phyloP scores from a whole-genome alignment of 2,888 invertebrate genomes.

The Eugnorisma glareosa region DNA sequence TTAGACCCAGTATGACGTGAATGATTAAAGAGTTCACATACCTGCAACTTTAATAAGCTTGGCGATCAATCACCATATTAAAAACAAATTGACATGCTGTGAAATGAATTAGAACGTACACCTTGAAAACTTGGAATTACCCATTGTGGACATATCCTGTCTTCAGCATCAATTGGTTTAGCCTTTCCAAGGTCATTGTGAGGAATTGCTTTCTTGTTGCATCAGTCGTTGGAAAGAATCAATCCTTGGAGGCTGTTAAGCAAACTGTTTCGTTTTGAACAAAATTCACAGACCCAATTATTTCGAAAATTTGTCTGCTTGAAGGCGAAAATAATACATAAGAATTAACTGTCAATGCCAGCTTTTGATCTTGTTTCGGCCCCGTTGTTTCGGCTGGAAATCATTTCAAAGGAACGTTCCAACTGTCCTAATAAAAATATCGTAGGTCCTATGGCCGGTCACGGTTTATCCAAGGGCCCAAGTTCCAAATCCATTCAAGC shows the following conservation, averaged over 20 bases:
- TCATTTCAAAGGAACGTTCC: neutral
- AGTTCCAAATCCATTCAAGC: neutral
- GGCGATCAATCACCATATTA: conserved; percentile 31
- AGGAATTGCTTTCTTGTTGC: neutral
- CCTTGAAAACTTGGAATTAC: conserved; percentile 42
- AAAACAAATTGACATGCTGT: conserved; percentile 12
- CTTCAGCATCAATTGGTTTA: conserved; percentile 31
- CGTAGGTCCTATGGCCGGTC: neutral
- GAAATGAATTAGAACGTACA: conserved; percentile 44
- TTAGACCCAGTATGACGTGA: neutral
- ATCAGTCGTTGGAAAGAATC: neutral
- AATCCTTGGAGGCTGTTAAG: neutral
- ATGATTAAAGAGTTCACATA: conserved; percentile 28
- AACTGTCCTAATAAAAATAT: neutral
- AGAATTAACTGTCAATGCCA: neutral
- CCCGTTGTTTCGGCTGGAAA: neutral
- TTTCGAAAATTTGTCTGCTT: neutral
- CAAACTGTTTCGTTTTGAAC: neutral
- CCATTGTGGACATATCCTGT: conserved; percentile 48
- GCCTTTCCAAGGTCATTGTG: conserved; percentile 22
- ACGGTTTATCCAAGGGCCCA: neutral
- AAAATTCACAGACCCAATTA: neutral
- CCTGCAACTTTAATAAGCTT: neutral
- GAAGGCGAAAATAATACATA: neutral
- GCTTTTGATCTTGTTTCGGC: neutral